Percentiles rank a stretch among this genome's conserved stretches.
phyloP scores from a whole-genome alignment of 92 coral and sea anemone genomes.

The Parazoanthus darwini region DNA sequence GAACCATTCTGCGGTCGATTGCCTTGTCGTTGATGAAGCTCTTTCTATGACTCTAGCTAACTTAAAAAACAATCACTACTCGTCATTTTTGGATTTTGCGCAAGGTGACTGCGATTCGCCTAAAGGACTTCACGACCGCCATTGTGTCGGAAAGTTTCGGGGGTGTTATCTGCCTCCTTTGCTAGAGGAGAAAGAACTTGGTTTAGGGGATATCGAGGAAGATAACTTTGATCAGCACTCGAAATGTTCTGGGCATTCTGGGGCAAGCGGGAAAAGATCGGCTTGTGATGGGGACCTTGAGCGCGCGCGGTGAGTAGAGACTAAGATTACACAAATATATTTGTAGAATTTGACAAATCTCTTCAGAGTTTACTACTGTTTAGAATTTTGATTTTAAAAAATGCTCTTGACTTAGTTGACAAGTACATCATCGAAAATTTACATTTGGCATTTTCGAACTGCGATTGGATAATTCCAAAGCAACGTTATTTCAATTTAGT shows the following conservation, averaged over 20 bases:
- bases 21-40: constrained; percentile 84
- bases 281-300: constrained; percentile 65
- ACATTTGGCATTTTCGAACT: constrained; percentile 48
- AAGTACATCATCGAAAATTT: constrained; percentile 59
- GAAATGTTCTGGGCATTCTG: constrained; percentile 60
- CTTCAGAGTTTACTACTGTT: constrained; percentile 38
- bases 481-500: constrained; percentile 64
- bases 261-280: constrained; percentile 52
- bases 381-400: constrained; percentile 53
- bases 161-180: constrained; percentile 84
- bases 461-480: constrained; percentile 53
- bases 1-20: constrained; percentile 74
- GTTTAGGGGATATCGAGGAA: constrained; percentile 84
- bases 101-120: constrained; percentile 66
- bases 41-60: constrained; percentile 72
- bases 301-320: constrained; percentile 71
- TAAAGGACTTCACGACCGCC: constrained; percentile 56
- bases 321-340: constrained; percentile 10
- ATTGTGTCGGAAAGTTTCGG: constrained; percentile 66
- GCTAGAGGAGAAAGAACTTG: constrained; percentile 94
- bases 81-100: constrained; percentile 67
- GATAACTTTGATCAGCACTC: constrained; percentile 77
- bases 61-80: constrained; percentile 80
- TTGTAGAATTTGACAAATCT: constrained; percentile 45
- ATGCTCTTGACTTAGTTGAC: constrained; percentile 53